phyloP scores from a whole-genome alignment of 2,888 invertebrate species.

The Tetrapedia diversipes region DNA sequence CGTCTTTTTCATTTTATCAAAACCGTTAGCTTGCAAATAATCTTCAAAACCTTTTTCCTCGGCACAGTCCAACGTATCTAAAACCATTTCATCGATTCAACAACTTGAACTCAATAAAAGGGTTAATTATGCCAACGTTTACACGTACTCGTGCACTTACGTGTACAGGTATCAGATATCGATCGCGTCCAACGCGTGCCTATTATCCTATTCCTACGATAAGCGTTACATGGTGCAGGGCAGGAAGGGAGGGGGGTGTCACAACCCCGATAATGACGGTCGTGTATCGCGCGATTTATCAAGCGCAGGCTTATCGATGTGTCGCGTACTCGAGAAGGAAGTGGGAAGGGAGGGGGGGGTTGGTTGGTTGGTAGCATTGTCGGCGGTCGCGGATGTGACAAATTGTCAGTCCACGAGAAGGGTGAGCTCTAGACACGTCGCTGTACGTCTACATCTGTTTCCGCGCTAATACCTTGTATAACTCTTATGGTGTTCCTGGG shows the following conservation, averaged over 20 bases:
- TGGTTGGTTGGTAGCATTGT: constrained; percentile 39
- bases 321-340: constrained; percentile 53
- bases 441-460: constrained; percentile 77
- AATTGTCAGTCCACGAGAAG: constrained; percentile 73
- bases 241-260: constrained; percentile 14
- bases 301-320: constrained; percentile 74
- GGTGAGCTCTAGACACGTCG: constrained; percentile 70
- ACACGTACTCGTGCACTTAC: background rate
- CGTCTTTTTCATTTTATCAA: no score
- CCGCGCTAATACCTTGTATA: constrained; percentile 77
- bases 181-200: constrained; percentile 34
- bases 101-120: no score
- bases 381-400: constrained; percentile 72
- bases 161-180: background rate
- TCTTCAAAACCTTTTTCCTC: no score
- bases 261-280: constrained; percentile 73
- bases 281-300: constrained; percentile 80
- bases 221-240: constrained; percentile 37
- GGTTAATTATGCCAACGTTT: background rate
- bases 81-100: no score
- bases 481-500: constrained; percentile 68
- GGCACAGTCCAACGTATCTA: no score
- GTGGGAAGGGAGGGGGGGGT: constrained; percentile 45
- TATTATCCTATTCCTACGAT: constrained; percentile 53
- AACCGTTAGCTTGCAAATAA: no score